phyloP scores from a whole-genome alignment of 2,888 invertebrate genomes.

The Eudasyphora cyanicolor region DNA sequence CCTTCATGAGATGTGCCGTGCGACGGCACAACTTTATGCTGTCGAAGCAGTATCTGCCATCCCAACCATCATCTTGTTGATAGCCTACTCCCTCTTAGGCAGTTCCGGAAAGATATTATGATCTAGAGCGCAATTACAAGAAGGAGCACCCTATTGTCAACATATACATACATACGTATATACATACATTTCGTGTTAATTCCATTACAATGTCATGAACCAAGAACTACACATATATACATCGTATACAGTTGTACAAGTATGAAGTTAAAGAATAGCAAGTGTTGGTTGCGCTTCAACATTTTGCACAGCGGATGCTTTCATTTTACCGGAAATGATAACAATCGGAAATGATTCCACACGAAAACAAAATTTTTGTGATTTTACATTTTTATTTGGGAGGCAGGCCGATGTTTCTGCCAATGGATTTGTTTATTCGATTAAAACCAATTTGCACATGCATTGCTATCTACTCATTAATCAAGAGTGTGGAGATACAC shows the following conservation, averaged over 20 bases:
- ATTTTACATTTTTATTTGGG: constrained; percentile 23
- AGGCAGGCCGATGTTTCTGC: neutral
- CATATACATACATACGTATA: neutral
- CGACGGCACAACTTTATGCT: too few relatives aligned
- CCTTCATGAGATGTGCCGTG: too few relatives aligned
- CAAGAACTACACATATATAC: too few relatives aligned
- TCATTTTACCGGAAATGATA: constrained; percentile 43
- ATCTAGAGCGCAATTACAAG: too few relatives aligned
- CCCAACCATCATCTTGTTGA: too few relatives aligned
- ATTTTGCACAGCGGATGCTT: constrained; percentile 37
- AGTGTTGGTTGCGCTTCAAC: neutral
- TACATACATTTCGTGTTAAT: neutral
- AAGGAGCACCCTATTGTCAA: too few relatives aligned
- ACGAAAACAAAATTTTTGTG: constrained; percentile 24
- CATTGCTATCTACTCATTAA: neutral
- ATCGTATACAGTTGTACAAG: constrained; percentile 6
- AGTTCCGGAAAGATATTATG: too few relatives aligned
- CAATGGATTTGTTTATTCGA: neutral
- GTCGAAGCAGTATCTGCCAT: too few relatives aligned
- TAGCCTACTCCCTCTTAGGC: too few relatives aligned
- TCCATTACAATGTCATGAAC: neutral
- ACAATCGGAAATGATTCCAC: constrained; percentile 60
- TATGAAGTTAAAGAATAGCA: neutral
- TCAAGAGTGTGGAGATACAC: constrained; percentile 26
- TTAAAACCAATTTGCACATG: neutral